Percentiles rank a stretch among this genome's conserved stretches.
Evolutionary conservation across 2,888 invertebrate species (phyloP).

Genomic region (Nesidiocoris tenuis): DNA sequence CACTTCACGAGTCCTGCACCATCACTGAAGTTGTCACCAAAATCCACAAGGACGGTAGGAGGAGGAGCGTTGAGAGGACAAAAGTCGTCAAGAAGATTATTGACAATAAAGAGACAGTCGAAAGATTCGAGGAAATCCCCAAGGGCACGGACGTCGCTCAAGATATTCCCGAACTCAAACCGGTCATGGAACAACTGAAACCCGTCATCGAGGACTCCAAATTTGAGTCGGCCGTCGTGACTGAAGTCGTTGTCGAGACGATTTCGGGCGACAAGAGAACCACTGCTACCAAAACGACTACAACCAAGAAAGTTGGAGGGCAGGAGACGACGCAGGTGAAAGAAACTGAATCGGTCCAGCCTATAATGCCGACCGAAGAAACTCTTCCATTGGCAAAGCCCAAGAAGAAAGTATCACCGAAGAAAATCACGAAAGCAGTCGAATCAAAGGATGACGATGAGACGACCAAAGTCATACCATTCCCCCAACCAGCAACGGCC

Average conservation of each 20-base stretch:
- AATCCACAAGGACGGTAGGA: constrained; percentile 24
- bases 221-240: constrained; percentile 30
- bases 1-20: neutral
- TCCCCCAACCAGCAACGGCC: too few relatives aligned
- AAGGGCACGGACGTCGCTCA: constrained; percentile 31
- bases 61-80: constrained; percentile 33
- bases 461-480: too few relatives aligned
- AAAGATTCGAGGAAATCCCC: constrained; percentile 49
- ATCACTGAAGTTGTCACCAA: constrained; percentile 36
- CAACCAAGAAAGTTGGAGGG: constrained; percentile 27
- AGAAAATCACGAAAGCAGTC: too few relatives aligned
- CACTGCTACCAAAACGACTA: too few relatives aligned
- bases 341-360: too few relatives aligned
- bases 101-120: constrained; percentile 51
- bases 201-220: constrained; percentile 32
- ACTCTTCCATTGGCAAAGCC: too few relatives aligned
- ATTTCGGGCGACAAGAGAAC: neutral
- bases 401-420: too few relatives aligned
- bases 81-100: constrained; percentile 38
- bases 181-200: neutral
- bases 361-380: too few relatives aligned
- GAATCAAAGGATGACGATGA: too few relatives aligned
- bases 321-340: too few relatives aligned
- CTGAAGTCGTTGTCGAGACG: constrained; percentile 32
- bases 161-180: constrained; percentile 26